phyloP scores from a whole-genome alignment of 2,113 vertebrate species.

The Loxodonta africana region DNA sequence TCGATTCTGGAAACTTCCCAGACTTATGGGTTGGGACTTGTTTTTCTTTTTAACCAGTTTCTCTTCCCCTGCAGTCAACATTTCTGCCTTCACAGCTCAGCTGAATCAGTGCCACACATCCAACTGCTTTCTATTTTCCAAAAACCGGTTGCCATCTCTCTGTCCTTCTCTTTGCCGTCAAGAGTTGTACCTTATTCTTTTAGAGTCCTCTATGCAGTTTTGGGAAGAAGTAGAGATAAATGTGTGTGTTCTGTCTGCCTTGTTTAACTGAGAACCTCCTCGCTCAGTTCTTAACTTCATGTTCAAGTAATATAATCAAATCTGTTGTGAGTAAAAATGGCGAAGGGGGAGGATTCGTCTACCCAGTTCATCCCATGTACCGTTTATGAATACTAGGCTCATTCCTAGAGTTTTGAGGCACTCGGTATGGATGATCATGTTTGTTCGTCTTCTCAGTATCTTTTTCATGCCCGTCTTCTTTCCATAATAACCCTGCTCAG shows the following conservation, averaged over 20 bases:
- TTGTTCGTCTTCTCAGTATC: not conserved
- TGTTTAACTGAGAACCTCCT: not conserved
- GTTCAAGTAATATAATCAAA: accelerated
- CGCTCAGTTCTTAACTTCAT: not conserved
- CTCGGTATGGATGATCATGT: not conserved
- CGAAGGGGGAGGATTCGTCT: not conserved
- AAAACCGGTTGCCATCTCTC: not conserved
- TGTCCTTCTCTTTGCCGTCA: not conserved
- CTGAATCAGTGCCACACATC: not conserved
- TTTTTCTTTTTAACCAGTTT: not conserved
- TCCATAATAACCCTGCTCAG: not conserved
- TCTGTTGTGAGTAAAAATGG: not conserved
- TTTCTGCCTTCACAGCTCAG: not conserved
- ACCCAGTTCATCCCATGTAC: accelerated
- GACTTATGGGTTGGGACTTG: not conserved
- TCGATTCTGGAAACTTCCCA: not conserved
- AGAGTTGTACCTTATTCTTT: not conserved
- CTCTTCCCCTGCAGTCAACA: not conserved
- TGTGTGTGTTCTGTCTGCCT: not conserved
- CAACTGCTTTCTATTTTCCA: too few species aligned
- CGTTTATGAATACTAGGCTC: not conserved
- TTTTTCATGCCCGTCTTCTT: not conserved
- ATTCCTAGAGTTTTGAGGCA: not conserved
- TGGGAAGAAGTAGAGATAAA: not conserved
- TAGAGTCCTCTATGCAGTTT: not conserved